A percentile compares a stretch with the other conserved stretches of the same genome.
Conservation (phyloP, 1,140 invertebrate species). For the Drosophila albomicans region DNA sequence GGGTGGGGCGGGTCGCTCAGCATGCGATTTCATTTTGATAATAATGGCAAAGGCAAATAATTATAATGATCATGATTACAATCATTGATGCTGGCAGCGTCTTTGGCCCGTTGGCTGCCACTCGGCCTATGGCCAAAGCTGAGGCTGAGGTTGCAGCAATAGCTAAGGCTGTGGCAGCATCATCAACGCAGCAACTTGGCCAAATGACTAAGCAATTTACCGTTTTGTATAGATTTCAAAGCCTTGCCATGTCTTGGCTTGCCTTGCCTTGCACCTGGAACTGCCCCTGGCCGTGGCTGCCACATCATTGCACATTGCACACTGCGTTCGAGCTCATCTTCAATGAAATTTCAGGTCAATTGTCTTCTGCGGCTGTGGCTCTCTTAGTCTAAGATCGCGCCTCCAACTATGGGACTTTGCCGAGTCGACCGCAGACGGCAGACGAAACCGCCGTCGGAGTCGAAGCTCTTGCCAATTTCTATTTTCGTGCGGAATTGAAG, state of each 20-base stretch:
- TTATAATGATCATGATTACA: conserved; percentile 83
- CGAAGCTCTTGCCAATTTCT: conserved; percentile 67
- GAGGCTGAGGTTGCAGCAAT: not conserved
- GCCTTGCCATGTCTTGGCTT: conserved; percentile 14
- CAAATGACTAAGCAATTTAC: conserved; percentile 81
- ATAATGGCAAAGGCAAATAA: conserved; percentile 80
- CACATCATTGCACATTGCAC: not conserved
- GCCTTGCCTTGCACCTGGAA: conserved; percentile 6
- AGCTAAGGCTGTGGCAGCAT: conserved; percentile 15
- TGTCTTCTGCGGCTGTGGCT: conserved; percentile 69
- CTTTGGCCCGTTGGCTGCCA: conserved; percentile 12
- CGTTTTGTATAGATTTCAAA: conserved; percentile 69
- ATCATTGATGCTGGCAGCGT: conserved; percentile 55
- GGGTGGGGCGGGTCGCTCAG: conserved; percentile 8
- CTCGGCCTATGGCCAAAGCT: not conserved
- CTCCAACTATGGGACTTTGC: conserved; percentile 29
- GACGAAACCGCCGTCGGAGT: conserved; percentile 11
- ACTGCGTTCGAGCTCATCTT: conserved; percentile 64
- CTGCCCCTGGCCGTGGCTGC: conserved; percentile 33
- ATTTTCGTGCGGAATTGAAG: conserved; percentile 61
- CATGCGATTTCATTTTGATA: conserved; percentile 82
- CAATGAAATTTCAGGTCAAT: conserved; percentile 82
- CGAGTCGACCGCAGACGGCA: conserved; percentile 11
- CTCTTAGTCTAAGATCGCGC: conserved; percentile 49
- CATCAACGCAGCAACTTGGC: conserved; percentile 50